Base-by-base conservation (phyloP, 1,140 invertebrate genomes). In the Matsumurasca onukii region DNA sequence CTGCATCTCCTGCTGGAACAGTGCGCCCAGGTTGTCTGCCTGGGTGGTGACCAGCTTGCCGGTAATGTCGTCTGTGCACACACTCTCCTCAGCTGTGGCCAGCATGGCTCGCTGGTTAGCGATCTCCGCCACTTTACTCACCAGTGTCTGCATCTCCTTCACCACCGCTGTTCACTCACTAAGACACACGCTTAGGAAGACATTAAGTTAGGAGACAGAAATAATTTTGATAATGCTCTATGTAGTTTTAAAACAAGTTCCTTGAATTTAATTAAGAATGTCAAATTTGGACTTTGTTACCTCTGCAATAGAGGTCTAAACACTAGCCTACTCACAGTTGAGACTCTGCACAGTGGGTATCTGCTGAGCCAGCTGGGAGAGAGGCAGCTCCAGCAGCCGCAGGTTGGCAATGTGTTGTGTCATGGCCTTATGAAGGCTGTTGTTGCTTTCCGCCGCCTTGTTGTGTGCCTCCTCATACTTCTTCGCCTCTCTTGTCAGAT, bases 71-170 rank as follows among this genome's bases (percentile, higher is more conserved):
- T 98, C 97, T 45, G 88, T 86, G 13, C 91, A 88, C 22, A 98
- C 82, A 9, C 90, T 86, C 24, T 93, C 90, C 94, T 80, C 34
- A 99, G 82, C 77, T 95, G 88, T 82, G 75, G 92, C 84, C 5
- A 98, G 85, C 70, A 87, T 87, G 22, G 84, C 83, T 31, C 97
- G 85, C 78, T 99, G 97, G 15, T 83, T 82, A 73, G 89, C 88
- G 97, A 99, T 99, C 80, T 99, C 95, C 12, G 95, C 91, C 0
- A 98, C 92, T 82, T 98, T 98, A 61, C 82, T 85, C 15, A 90
- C 79, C 65, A 96, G 82, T 61, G 84, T 80, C 71, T 90, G 86
- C 45, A 96, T 80, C 76, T 92, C 87, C 71, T 84, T 83, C 1
- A 90, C 78, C 24, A 85, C 80, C n/a, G 79, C 52, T 87, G 82